Evolutionary conservation across 2,113 vertebrate species (phyloP).

Genomic region (Actinemys pallida): DNA sequence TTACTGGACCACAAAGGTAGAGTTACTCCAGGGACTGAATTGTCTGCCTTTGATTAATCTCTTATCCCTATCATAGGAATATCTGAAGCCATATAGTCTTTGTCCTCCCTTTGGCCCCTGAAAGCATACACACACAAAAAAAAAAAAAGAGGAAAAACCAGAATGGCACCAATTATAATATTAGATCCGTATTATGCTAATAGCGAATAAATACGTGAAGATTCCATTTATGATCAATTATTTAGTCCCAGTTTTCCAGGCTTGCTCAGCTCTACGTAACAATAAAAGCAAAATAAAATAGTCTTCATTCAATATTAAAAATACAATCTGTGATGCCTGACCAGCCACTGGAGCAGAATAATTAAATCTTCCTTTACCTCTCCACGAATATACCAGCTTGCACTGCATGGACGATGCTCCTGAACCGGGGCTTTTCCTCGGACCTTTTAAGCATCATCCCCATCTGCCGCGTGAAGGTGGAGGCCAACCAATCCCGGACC

Average conservation of each 20-base stretch:
- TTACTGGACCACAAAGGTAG: neutral
- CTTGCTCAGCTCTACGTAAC: neutral
- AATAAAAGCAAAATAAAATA: neutral
- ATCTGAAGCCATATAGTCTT: neutral
- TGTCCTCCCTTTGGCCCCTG: neutral
- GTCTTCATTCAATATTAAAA: neutral
- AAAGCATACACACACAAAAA: neutral
- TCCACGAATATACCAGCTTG: slow-evolving; percentile 99
- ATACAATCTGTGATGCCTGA: neutral
- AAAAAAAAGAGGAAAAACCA: neutral
- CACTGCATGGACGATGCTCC: slow-evolving; percentile 96
- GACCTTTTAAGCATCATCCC: slow-evolving; percentile 94
- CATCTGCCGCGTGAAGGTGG: slow-evolving; percentile 98
- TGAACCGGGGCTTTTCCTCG: slow-evolving; percentile 95
- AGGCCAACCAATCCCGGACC: slow-evolving; percentile 98
- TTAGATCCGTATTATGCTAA: neutral
- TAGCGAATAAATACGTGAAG: neutral
- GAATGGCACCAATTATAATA: neutral
- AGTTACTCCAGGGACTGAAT: neutral
- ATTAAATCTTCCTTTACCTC: slow-evolving; percentile 80
- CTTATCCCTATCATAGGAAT: neutral
- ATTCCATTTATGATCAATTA: neutral
- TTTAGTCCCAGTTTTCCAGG: neutral
- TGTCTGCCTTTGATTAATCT: neutral
- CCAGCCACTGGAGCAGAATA: neutral